Base-by-base conservation (phyloP, 92 coral and sea anemone species). In the Scolanthus callimorphus region DNA sequence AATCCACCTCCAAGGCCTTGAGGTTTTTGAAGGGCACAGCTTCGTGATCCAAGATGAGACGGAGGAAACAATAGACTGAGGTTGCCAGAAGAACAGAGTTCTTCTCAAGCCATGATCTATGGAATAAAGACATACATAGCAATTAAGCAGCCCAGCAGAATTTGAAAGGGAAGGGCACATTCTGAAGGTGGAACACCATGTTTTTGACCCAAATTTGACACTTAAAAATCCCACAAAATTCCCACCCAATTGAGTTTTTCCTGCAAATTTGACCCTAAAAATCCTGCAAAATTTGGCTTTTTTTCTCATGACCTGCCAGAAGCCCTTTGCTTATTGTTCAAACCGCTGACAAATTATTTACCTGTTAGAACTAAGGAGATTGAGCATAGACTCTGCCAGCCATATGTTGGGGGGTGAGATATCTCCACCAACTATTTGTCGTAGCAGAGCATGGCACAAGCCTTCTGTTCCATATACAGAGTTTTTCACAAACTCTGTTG, bases 391-490 rank as follows among this genome's bases (percentile, higher is more conserved):
- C 31, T 94, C 99, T 1, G 80, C 86, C 22, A 94, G 72, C 97
- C 99, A 94, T 21, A 89, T 70, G 61, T 94, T 94, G 24, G 81
- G 72, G 3, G 83, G 71, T 41, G 92, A 81, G 44, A 69, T 56
- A 48, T 94, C 99, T 25, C 99, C 99, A 22, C 99, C 99, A 28
- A 80, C 80, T 11, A 83, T 80, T 65, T 94, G 99, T 26, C 96
- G 80, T 17, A 94, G 74, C 29, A 94, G 88, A 31, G 95, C 99
- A 49, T 82, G 97, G 62, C 99, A 94, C 2, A 94, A 56, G 23
- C 91, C 96, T 52, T 94, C 99, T 22, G 89, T 76, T 12, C 97
- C 95, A 38, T 70, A 49, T n/a, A 82, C 83, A 17, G 91, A 77
- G 29, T 73, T 81, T 63, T 80, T 79, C 6, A 85, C 92, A 30